Evolutionary conservation across 2,797 vertebrate genomes (phyloP), one percentile per base, ranked within the genome.

Genomic region (Clarias fuscus): DNA sequence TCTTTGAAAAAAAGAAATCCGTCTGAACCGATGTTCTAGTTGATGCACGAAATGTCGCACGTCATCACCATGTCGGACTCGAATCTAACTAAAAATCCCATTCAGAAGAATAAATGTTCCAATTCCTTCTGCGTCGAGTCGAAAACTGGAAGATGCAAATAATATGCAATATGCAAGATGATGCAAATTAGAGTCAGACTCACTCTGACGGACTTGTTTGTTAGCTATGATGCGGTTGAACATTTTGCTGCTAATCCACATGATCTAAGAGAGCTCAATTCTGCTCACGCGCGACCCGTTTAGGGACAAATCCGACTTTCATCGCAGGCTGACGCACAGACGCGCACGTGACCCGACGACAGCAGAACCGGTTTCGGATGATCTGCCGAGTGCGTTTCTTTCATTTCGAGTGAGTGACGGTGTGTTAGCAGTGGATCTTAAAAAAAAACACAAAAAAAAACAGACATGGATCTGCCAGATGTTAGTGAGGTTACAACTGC

Each of bases 241-340:
- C 77, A n/a, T 80, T 30, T 80, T 40, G 30, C 59, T 56, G 64
- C 27, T 33, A 67, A 82, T 82, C 43, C 79, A 82, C 64, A 67
- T 80, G 79, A 70, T 72, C 82, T 37, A 14, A 70, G 15, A 27
- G 27, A 87, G 65, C 62, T 87, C 22, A 83, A 79, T 84, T 88
- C 76, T 30, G n/a, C 79, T 88, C 86, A 88, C 84, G 87, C 85
- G 86, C 87, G 83, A 56, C 85, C 87, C 33, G 68, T 88, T 90
- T 78, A 33, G 73, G 40, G 67, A 91, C 84, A 91, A 92, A 93
- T 90, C 88, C 90, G 93, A 93, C 87, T 93, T 92, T 89, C 88
- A 90, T 94, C 91, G 61, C 30, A 48, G 43, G n/a, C 79, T 62
- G 77, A 64, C 81, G 48, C 64, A 67, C 78, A 86, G 27, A 68